Base-by-base conservation (phyloP, 2,888 invertebrate genomes). In the Caenorhabditis macrosperma region DNA sequence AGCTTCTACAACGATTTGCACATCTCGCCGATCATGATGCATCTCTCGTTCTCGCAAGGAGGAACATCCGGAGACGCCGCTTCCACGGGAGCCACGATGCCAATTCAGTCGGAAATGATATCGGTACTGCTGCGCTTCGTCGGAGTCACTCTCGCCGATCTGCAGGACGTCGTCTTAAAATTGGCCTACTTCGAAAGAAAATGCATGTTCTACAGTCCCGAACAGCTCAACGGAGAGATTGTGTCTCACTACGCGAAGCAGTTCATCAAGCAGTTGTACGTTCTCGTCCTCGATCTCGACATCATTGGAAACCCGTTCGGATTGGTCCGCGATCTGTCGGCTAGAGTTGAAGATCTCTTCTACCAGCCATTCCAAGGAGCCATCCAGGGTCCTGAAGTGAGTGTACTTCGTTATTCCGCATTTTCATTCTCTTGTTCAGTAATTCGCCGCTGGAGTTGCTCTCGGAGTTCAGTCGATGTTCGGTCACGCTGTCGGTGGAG, bases 271-370 rank as follows among this genome's bases (percentile, higher is more conserved):
- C 88, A 89, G 41, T 78, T 82, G 5, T 99, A 99, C 91, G 98
- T 98, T 4, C 92, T 99, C 30, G 96, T 99, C 0, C 93, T 99
- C 64, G 99, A 99, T 0, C 92, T 99, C 77, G 99, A 99, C 92
- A 98, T 99, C 0, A 94, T 99, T 86, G 99, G 99, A n/a, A 99
- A 99, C 93, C 99, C 99, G 0, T 98, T 96, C 91, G 98, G 98
- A 0, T 92, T 99, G 12, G 95, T 98, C 12, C 93, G 97, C 20
- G 99, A 99, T 0, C 93, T 99, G 22, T 95, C 95, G 88, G 95
- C 96, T 91, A 99, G 99, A 20, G 96, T 99, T 0, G 96, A 97
- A 91, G 98, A 98, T 92, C 93, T 99, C 76, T 99, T 99, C 92
- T 99, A 99, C 91, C 99, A 99, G 91, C 99, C 99, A 0, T 95